phyloP scores from a whole-genome alignment of 2,797 vertebrate genomes.

The Falco concolor region DNA sequence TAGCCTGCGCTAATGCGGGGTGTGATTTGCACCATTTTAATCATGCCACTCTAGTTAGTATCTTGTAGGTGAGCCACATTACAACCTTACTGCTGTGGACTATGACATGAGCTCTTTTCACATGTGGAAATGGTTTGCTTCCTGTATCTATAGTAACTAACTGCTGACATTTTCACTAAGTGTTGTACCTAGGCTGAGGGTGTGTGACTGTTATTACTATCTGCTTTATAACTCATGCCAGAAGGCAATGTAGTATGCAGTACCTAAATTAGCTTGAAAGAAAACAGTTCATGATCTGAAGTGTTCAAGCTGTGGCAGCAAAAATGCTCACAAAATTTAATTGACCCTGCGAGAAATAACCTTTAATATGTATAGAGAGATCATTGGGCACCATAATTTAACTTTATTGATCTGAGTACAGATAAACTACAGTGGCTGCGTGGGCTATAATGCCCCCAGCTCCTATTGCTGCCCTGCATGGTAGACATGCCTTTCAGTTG shows the following conservation, averaged over 20 bases:
- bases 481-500: background rate
- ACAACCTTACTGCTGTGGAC: background rate
- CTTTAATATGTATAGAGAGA: background rate
- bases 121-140: background rate
- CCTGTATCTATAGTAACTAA: slow-evolving; percentile 28
- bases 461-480: background rate
- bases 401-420: background rate
- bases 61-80: background rate
- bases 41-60: background rate
- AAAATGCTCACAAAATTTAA: background rate
- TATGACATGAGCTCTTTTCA: background rate
- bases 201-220: background rate
- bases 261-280: slow-evolving; percentile 6
- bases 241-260: background rate
- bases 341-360: background rate
- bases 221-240: background rate
- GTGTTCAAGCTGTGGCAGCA: background rate
- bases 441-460: background rate
- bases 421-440: background rate
- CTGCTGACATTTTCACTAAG: background rate
- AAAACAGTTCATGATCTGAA: background rate
- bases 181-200: background rate
- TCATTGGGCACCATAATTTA: background rate
- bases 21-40: background rate
- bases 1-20: background rate